These are phyloP conservation scores for Cryptotis parvus DNA, from an alignment of 2,113 vertebrate species.

Conservation along the genomic window DNA sequence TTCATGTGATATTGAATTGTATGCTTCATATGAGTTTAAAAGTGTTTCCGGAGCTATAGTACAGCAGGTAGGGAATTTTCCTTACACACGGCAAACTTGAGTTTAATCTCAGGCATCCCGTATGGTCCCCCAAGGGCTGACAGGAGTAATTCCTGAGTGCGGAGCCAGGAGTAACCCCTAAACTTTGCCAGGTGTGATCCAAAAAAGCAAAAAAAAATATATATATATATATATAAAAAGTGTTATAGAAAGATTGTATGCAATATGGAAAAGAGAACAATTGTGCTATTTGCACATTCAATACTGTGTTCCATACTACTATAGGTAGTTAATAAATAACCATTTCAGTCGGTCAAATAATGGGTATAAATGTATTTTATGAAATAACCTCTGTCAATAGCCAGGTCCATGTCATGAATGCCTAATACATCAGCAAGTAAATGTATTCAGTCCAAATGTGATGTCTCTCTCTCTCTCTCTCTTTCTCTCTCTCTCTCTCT, in stretches of 20 bases:
- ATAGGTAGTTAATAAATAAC: slow-evolving; percentile 7
- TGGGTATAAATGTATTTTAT: slow-evolving; percentile 14
- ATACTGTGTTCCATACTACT: not conserved
- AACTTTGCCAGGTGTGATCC: no score
- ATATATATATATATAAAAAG: not conserved
- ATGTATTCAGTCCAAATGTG: not conserved
- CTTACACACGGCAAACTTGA: no score
- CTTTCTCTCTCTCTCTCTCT: no score
- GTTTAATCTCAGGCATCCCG: no score
- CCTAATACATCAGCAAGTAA: slow-evolving; percentile 10
- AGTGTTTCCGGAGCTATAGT: no score
- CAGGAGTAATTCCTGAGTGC: no score
- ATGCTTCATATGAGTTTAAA: slow-evolving; percentile 45
- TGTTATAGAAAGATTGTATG: not conserved
- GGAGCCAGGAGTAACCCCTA: no score
- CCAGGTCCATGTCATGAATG: not conserved
- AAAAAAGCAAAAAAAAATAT: no score
- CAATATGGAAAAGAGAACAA: slow-evolving; percentile 38
- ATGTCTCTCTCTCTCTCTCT: no score
- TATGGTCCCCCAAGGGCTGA: no score
- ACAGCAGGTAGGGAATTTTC: no score
- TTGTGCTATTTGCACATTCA: not conserved
- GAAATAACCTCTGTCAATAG: slow-evolving; percentile 37
- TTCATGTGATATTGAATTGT: not conserved
- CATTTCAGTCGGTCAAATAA: not conserved